Evolutionary conservation across 1,140 invertebrate species (phyloP), one percentile per base, ranked within the genome.

Genomic region (Hylaeus volcanicus): DNA sequence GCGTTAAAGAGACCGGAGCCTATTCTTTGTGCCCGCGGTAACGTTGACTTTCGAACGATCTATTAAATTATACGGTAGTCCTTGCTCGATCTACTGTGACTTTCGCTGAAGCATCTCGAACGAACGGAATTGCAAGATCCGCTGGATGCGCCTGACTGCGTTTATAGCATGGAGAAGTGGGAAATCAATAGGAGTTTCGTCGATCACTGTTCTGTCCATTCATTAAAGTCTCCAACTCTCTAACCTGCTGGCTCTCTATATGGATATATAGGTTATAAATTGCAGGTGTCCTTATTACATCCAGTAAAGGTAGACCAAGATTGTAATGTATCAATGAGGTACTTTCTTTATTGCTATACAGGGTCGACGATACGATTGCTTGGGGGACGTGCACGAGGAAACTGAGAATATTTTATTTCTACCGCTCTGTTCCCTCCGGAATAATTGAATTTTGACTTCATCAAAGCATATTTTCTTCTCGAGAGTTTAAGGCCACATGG

Each of bases 41-140:
- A 80, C 64, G 79, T 53, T 61, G 79, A 69, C 64, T 80, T 80
- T 80, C 79, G 64, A 75, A 63, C 72, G 53, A 37, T 69, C 72
- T 61, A 80, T 75, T 75, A 74, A 74, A 75, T 80, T 68, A 72
- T 55, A 75, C 71, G 26, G 53, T 64, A 72, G 56, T 68, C 53
- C n/a, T 37, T 75, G 79, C 64, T 80, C 73, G 78, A 80, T 80
- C 64, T 66, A 79, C 66, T 66, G 79, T 79, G 82, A 89, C 86
- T 89, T 89, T 88, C 86, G 87, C 82, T 79, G 81, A 78, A 76
- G 75, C 86, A 88, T 84, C 84, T 84, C 53, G 45, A 79, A 55
- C 76, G n/a, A 60, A 65, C 63, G 80, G 77, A 83, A 61, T 74
- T 56, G 61, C 63, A 71, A 71, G 64, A 86, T 68, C 81, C 77